These are phyloP conservation scores for Limenitis camilla DNA, from an alignment of 2,888 invertebrate genomes.

Conservation along the genomic window DNA sequence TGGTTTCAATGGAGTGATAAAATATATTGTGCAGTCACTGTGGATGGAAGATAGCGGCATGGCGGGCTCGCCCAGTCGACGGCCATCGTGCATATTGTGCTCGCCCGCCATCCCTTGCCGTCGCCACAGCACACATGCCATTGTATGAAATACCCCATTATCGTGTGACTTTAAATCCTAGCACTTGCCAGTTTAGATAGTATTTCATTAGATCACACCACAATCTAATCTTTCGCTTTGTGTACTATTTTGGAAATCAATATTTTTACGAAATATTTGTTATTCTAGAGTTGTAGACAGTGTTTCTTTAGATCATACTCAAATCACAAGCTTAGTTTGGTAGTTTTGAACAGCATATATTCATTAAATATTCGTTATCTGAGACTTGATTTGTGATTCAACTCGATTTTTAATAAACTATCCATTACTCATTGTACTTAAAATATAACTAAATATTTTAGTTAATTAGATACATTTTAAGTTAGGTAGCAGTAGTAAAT, in stretches of 20 bases:
- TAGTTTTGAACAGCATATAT: constrained; percentile 1
- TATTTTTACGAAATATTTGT: too few species aligned
- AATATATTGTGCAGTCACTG: constrained; percentile 68
- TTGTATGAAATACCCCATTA: constrained; percentile 44
- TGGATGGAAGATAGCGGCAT: constrained; percentile 69
- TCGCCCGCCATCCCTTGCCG: constrained; percentile 46
- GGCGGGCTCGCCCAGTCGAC: constrained; percentile 37
- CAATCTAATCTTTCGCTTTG: neutral
- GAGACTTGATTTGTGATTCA: too few species aligned
- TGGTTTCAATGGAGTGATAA: constrained; percentile 14
- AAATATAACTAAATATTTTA: neutral
- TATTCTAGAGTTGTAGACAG: too few species aligned
- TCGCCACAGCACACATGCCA: constrained; percentile 57
- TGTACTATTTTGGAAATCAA: neutral
- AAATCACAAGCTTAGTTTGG: constrained; percentile 1
- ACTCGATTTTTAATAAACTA: neutral
- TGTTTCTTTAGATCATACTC: neutral
- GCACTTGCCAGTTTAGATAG: constrained; percentile 21
- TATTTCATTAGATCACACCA: constrained; percentile 7
- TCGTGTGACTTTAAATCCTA: constrained; percentile 33
- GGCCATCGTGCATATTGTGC: constrained; percentile 40
- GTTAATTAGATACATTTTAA: neutral
- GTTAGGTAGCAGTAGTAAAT: constrained; percentile 1
- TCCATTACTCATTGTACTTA: neutral
- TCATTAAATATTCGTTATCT: neutral